Evolutionary conservation across 2,113 vertebrate genomes (phyloP).

Genomic region (Phaethon lepturus): DNA sequence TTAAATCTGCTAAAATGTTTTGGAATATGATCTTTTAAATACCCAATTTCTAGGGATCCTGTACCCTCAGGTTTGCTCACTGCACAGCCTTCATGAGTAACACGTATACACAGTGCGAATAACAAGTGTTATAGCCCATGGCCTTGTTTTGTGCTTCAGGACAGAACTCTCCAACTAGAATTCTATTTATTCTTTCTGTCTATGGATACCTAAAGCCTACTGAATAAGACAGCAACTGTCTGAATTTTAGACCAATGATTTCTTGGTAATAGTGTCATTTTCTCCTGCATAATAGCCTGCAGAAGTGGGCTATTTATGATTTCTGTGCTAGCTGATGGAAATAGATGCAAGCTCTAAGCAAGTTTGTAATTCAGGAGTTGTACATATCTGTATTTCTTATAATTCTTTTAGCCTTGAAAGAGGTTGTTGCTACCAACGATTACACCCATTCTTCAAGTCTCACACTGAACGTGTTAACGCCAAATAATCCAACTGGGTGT

Average conservation of each 20-base stretch:
- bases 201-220: not conserved
- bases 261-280: not conserved
- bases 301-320: not conserved
- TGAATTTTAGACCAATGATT: not conserved
- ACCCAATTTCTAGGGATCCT: not conserved
- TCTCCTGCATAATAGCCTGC: not conserved
- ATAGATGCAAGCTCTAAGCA: not conserved
- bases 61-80: not conserved
- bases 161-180: not conserved
- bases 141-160: not conserved
- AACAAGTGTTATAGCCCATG: not conserved
- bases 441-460: not conserved
- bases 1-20: not conserved
- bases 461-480: not conserved
- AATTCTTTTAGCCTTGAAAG: not conserved
- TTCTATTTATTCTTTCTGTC: not conserved
- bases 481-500: not conserved
- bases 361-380: not conserved
- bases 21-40: not conserved
- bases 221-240: not conserved
- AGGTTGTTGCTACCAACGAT: not conserved
- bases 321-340: not conserved
- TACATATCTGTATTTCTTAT: not conserved
- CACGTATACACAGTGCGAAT: accelerated
- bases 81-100: not conserved